Evolutionary conservation across 2,888 invertebrate genomes (phyloP).

Genomic region (Brenthis hecate): DNA sequence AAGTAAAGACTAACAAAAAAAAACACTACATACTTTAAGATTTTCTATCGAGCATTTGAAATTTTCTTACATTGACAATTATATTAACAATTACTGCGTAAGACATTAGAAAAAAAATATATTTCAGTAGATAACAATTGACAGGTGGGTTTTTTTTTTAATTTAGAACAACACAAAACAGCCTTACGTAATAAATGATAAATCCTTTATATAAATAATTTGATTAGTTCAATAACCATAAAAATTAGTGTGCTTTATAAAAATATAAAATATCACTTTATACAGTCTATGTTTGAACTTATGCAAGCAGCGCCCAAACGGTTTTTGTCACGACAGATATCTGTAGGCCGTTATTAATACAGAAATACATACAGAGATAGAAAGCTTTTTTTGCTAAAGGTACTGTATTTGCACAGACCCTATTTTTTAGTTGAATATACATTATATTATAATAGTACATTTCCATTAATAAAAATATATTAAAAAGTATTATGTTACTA

Average conservation of each 20-base stretch:
- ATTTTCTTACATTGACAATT: constrained; percentile 1
- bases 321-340: constrained; percentile 71
- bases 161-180: not conserved
- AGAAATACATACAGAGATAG: too few species aligned
- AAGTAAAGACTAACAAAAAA: too few species aligned
- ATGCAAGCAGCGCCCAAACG: constrained; percentile 70
- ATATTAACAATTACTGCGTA: not conserved
- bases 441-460: too few species aligned
- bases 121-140: constrained; percentile 1
- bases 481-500: too few species aligned
- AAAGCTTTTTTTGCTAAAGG: too few species aligned
- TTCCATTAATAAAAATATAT: too few species aligned
- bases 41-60: not conserved
- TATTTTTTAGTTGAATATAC: too few species aligned
- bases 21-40: too few species aligned
- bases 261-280: constrained; percentile 53
- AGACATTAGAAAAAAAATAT: not conserved
- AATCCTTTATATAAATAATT: constrained; percentile 3
- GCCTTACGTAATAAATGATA: not conserved
- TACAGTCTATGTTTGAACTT: constrained; percentile 33
- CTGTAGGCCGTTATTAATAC: constrained; percentile 72
- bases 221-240: not conserved
- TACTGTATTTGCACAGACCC: too few species aligned
- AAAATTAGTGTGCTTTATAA: constrained; percentile 41
- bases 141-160: constrained; percentile 6